These are phyloP conservation scores for Pyralis farinalis DNA, from an alignment of 2,888 invertebrate species.

Conservation along the genomic window DNA sequence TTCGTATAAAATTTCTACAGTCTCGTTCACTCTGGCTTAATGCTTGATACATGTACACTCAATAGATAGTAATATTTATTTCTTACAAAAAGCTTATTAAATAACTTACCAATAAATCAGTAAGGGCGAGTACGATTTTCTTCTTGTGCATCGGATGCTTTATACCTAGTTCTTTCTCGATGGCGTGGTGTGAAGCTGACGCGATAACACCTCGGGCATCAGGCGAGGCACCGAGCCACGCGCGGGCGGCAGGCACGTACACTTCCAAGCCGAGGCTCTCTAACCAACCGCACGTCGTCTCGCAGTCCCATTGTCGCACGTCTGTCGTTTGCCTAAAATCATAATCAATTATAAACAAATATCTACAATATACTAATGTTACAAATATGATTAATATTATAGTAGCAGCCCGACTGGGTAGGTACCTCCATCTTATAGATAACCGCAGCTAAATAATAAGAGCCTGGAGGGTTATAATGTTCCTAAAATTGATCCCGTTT, in stretches of 20 bases:
- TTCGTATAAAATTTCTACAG: too few species aligned
- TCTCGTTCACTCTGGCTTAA: too few species aligned
- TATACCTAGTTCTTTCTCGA: conserved; percentile 93
- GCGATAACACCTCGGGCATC: conserved; percentile 83
- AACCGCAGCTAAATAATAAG: too few species aligned
- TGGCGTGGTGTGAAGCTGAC: conserved; percentile 87
- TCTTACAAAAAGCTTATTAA: not conserved
- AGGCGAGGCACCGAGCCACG: conserved; percentile 91
- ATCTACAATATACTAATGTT: not conserved
- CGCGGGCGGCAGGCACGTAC: conserved; percentile 89
- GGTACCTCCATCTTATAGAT: too few species aligned
- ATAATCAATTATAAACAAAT: not conserved
- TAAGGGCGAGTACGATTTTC: conserved; percentile 90
- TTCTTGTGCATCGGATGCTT: conserved; percentile 94
- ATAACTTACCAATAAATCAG: conserved; percentile 79
- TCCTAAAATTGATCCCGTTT: too few species aligned
- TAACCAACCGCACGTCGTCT: conserved; percentile 91
- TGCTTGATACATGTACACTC: too few species aligned
- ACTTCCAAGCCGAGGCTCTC: conserved; percentile 87
- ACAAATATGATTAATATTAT: too few species aligned
- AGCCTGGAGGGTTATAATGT: too few species aligned
- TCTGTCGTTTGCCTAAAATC: conserved; percentile 84
- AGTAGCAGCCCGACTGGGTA: too few species aligned
- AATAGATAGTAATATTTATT: too few species aligned
- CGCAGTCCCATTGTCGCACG: conserved; percentile 90